Conservation (phyloP, 2,797 vertebrate genomes). For the Premnoplex brunnescens region DNA sequence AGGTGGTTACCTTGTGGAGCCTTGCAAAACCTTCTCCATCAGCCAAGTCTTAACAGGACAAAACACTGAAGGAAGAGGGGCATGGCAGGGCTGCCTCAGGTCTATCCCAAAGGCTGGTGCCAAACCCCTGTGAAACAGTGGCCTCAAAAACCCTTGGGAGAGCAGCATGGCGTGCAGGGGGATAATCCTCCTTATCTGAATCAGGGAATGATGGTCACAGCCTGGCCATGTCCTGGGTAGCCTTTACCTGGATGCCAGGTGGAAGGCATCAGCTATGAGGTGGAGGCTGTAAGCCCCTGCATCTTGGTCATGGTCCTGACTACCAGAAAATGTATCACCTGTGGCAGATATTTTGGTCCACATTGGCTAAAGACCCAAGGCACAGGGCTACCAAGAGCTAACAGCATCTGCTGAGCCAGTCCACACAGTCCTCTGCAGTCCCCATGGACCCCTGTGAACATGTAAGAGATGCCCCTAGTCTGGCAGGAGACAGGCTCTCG, state of each 20-base stretch:
- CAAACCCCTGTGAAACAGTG: background rate
- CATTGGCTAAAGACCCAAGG: background rate
- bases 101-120: background rate
- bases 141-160: background rate
- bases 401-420: background rate
- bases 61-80: fast-evolving
- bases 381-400: background rate
- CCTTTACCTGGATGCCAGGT: background rate
- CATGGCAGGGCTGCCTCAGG: background rate
- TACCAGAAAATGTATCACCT: background rate
- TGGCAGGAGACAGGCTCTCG: background rate
- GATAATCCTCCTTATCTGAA: background rate
- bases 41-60: background rate
- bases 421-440: background rate
- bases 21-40: background rate
- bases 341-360: background rate
- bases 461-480: background rate
- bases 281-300: background rate
- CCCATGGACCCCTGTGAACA: background rate
- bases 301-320: background rate
- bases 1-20: background rate
- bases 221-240: background rate
- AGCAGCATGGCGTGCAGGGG: fast-evolving
- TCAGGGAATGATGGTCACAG: background rate
- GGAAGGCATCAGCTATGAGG: background rate